phyloP scores from a whole-genome alignment of 2,113 vertebrate species.

The Nannospalax galili region DNA sequence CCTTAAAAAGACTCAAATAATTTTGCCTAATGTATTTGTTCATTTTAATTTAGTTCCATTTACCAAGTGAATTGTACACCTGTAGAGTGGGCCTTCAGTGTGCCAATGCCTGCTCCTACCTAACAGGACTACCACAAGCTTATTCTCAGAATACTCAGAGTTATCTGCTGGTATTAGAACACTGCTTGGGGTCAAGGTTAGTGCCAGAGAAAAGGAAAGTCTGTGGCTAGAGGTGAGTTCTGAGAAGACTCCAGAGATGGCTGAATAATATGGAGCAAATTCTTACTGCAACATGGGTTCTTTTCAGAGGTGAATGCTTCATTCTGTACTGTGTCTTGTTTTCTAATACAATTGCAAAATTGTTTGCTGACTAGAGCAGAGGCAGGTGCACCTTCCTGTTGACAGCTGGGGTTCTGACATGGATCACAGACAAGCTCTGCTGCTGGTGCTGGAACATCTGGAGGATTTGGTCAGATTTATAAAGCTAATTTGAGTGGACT shows the following conservation, averaged over 20 bases:
- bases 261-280: slow-evolving; percentile 52
- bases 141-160: not conserved
- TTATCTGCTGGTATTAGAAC: not conserved
- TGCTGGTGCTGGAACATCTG: slow-evolving; percentile 84
- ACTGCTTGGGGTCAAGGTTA: not conserved
- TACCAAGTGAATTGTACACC: not conserved
- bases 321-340: slow-evolving; percentile 71
- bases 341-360: slow-evolving; percentile 81
- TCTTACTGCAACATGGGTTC: slow-evolving; percentile 26
- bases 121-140: rapidly evolving
- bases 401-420: slow-evolving; percentile 86
- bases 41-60: not conserved
- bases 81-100: not conserved
- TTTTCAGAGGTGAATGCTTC: slow-evolving; percentile 67
- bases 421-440: slow-evolving; percentile 83
- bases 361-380: slow-evolving; percentile 80
- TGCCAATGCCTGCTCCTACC: not conserved
- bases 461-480: slow-evolving; percentile 84
- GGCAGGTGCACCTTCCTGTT: slow-evolving; percentile 84
- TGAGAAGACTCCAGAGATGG: not conserved
- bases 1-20: not conserved
- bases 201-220: not conserved
- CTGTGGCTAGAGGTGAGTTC: not conserved
- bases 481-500: slow-evolving; percentile 75
- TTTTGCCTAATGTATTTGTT: not conserved